Evolutionary conservation across 2,113 vertebrate species (phyloP), one percentile per base, ranked within the genome.

Genomic region (Todiramphus chloris): DNA sequence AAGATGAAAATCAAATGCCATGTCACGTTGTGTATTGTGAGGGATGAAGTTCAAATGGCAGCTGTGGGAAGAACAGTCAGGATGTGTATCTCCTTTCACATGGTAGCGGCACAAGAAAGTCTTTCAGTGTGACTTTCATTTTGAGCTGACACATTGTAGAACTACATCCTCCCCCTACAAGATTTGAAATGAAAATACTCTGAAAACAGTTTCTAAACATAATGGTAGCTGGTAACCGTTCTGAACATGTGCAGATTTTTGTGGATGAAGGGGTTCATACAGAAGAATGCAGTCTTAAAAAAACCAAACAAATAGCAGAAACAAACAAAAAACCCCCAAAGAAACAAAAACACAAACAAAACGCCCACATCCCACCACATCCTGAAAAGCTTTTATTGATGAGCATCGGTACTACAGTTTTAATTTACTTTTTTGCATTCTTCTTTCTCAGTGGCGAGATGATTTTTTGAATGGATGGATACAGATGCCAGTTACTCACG

Each of bases 391-490:
- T 11, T 46, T 11, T 33, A 8, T 43, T 77, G 24, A 9, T 80
- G 44, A 77, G 11, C 33, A 66, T 4, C 14, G 51, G 30, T 55
- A 10, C 35, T 64, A 63, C 16, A 31, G n/a, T 51, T 97, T 93
- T 59, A 59, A 83, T 90, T 27, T 83, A 11, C 31, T 55, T 94
- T 91, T 56, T 92, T 48, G 30, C 13, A 27, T 95, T 83, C 53
- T 77, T 89, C 76, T 95, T 73, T 85, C 86, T 73, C 74, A 99
- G 99, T 99, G 99, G 99, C 97, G 99, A 68, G 98, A 98, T 96
- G 99, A 99, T 97, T 99, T 99, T 97, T 98, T 99, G 55, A 97
- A 98, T 53, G 99, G 98, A 25, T 98, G 97, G 97, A 96, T 99
- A 77, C 97, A 97, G 41, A 97, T 99, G 83, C 98, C 99, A 10